phyloP scores from a whole-genome alignment of 1,140 invertebrate species.

The Himalopsyche phryganea region DNA sequence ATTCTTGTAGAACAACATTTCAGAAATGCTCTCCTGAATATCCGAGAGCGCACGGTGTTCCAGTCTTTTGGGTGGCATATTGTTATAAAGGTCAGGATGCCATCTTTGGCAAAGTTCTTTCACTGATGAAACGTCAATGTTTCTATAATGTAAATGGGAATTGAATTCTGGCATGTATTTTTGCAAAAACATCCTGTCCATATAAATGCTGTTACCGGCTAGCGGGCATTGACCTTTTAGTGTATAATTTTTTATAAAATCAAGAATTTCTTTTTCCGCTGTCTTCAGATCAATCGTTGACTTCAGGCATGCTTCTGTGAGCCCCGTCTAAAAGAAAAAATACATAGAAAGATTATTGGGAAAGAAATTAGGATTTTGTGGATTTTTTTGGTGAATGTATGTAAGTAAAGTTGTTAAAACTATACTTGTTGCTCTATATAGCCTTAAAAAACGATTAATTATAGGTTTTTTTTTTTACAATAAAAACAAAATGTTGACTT shows the following conservation, averaged over 20 bases:
- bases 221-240: constrained; percentile 66
- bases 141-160: constrained; percentile 85
- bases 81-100: constrained; percentile 60
- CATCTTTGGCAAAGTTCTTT: constrained; percentile 83
- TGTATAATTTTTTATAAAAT: constrained; percentile 70
- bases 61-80: constrained; percentile 61
- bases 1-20: constrained; percentile 69
- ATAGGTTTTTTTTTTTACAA: too few species aligned
- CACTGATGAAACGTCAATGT: constrained; percentile 87
- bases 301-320: constrained; percentile 65
- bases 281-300: constrained; percentile 63
- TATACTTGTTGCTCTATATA: too few species aligned
- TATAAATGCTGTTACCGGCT: constrained; percentile 86
- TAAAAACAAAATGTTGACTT: too few species aligned
- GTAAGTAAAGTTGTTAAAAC: too few species aligned
- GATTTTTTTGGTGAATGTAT: too few species aligned
- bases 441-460: too few species aligned
- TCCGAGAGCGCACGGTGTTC: constrained; percentile 77
- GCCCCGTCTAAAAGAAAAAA: constrained; percentile 62
- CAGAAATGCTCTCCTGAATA: constrained; percentile 81
- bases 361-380: too few species aligned
- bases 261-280: constrained; percentile 69
- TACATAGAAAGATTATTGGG: too few species aligned
- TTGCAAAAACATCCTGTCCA: constrained; percentile 75
- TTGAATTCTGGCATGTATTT: constrained; percentile 74